These are phyloP conservation scores for Eira barbara DNA, from an alignment of 2,113 vertebrate genomes.

Conservation along the genomic window DNA sequence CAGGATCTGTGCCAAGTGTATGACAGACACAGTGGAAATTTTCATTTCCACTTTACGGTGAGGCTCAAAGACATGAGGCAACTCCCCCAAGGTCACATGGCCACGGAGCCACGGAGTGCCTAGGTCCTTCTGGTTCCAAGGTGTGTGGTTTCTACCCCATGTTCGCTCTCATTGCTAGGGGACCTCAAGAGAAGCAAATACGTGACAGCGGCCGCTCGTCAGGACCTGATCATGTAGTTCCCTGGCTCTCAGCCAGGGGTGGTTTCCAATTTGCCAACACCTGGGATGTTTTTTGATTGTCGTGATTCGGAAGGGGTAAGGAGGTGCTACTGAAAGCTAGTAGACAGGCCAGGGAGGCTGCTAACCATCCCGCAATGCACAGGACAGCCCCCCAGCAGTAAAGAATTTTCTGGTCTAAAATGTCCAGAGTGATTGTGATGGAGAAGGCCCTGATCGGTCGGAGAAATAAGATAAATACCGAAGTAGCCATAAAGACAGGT, in stretches of 20 bases:
- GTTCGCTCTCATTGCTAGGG: not conserved
- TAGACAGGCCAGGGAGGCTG: not conserved
- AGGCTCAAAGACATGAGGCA: not conserved
- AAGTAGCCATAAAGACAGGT: not conserved
- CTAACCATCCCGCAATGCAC: not conserved
- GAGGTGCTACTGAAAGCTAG: not conserved
- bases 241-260: not conserved
- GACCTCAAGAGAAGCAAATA: not conserved
- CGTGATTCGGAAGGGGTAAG: accelerated
- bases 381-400: not conserved
- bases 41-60: not conserved
- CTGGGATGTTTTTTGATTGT: not conserved
- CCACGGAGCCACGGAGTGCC: not conserved
- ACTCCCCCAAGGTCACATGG: not conserved
- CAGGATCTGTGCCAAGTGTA: not conserved
- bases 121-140: not conserved
- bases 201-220: too few species aligned
- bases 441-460: not conserved
- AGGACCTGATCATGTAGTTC: not conserved
- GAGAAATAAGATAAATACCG: not conserved
- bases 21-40: too few species aligned
- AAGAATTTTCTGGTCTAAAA: not conserved
- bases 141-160: not conserved
- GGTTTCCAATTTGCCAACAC: not conserved
- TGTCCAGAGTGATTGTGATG: not conserved